Conservation (phyloP, 1,140 invertebrate species). For the Macrocentrus cingulum region DNA sequence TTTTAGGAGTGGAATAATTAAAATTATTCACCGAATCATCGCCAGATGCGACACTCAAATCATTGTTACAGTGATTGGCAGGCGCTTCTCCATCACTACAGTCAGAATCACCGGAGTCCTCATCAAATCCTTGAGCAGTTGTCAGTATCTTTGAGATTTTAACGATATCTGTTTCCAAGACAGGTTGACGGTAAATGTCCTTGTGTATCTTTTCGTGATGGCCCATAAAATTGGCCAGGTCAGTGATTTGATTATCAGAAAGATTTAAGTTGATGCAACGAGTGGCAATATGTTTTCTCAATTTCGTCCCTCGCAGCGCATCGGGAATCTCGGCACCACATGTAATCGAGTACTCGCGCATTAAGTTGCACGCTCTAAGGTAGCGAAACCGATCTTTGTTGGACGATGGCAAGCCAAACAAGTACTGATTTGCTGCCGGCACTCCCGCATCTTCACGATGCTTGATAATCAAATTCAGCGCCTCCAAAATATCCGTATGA, state of each 20-base stretch:
- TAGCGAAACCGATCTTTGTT: not conserved
- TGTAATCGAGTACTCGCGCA: slow-evolving; percentile 10
- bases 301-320: slow-evolving; percentile 11
- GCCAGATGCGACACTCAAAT: too few species aligned
- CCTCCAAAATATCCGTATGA: not conserved
- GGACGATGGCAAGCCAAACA: slow-evolving; percentile 4
- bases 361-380: not conserved
- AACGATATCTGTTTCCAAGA: too few species aligned
- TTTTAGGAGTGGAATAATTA: too few species aligned
- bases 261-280: slow-evolving; percentile 11
- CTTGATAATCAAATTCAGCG: not conserved
- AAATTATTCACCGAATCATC: too few species aligned
- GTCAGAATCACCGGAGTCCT: too few species aligned
- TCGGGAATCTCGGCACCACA: slow-evolving; percentile 12
- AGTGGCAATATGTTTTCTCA: slow-evolving; percentile 23
- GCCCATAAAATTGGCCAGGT: slow-evolving; percentile 16
- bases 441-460: not conserved
- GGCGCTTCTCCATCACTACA: too few species aligned
- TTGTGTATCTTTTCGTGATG: slow-evolving; percentile 23
- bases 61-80: too few species aligned
- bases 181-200: slow-evolving; percentile 26
- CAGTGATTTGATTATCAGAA: not conserved
- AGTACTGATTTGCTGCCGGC: too few species aligned
- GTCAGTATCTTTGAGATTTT: too few species aligned
- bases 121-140: too few species aligned